These are phyloP conservation scores for Dermatophagoides farinae DNA, from an alignment of 1,140 invertebrate genomes.

Conservation along the genomic window DNA sequence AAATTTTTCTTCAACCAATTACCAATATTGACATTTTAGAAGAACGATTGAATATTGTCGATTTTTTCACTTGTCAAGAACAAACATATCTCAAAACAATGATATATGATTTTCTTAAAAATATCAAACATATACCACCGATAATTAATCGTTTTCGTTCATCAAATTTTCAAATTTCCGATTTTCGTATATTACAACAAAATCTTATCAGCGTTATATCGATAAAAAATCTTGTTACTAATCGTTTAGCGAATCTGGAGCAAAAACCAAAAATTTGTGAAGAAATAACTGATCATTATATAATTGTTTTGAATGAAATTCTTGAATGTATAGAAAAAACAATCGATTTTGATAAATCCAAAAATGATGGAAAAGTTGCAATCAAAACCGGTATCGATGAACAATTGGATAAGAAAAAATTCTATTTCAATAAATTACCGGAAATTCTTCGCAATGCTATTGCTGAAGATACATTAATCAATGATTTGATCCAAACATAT, in stretches of 20 bases:
- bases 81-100: neutral
- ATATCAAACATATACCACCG: neutral
- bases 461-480: neutral
- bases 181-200: conserved; percentile 1
- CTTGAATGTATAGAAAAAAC: neutral
- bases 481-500: neutral
- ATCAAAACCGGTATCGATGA: conserved; percentile 6
- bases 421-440: neutral
- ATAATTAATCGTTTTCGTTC: conserved; percentile 4
- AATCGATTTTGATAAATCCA: conserved; percentile 12
- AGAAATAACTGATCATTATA: neutral
- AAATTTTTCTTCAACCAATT: conserved; percentile 10
- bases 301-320: neutral
- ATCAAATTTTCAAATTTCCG: neutral
- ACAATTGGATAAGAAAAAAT: conserved; percentile 11
- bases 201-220: neutral
- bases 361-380: neutral
- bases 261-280: neutral
- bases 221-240: neutral
- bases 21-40: neutral
- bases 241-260: neutral
- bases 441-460: neutral
- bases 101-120: neutral
- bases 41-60: conserved; percentile 12
- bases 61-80: conserved; percentile 8